Conservation (phyloP, 2,797 vertebrate species). For the Amblyopsis hoosieri region DNA sequence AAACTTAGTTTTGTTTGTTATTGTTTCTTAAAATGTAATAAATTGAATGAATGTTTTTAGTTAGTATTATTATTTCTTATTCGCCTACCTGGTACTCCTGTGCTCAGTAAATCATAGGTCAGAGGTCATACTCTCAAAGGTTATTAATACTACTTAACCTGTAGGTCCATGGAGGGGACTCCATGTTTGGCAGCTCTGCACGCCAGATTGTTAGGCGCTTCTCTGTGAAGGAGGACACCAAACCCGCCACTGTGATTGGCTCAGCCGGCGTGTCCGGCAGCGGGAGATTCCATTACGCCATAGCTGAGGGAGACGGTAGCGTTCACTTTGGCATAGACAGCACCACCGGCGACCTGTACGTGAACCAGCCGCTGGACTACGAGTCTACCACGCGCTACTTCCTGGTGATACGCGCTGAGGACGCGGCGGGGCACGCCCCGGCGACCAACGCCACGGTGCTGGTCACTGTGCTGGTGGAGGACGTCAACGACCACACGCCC, state of each 20-base stretch:
- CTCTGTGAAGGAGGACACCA: constrained; percentile 82
- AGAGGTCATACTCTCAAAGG: neutral
- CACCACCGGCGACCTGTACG: constrained; percentile 84
- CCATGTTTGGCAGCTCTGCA: constrained; percentile 33
- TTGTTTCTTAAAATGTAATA: too few species aligned
- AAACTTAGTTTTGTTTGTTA: too few species aligned
- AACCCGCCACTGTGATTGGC: constrained; percentile 79
- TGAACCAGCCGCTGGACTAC: constrained; percentile 88
- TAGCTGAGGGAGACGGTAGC: constrained; percentile 77
- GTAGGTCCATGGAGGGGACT: constrained; percentile 81
- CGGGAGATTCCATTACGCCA: constrained; percentile 74
- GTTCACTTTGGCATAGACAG: constrained; percentile 82
- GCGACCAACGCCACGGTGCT: constrained; percentile 76
- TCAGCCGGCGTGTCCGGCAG: constrained; percentile 63
- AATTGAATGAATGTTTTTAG: neutral
- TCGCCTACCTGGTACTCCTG: neutral
- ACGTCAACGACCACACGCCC: constrained; percentile 87
- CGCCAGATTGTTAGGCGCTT: constrained; percentile 76
- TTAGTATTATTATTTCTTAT: neutral
- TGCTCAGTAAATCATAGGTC: neutral
- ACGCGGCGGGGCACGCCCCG: constrained; percentile 47
- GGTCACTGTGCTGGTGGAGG: constrained; percentile 84
- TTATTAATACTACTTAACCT: constrained; percentile 20
- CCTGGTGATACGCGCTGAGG: constrained; percentile 77
- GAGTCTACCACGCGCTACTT: constrained; percentile 82